phyloP scores from a whole-genome alignment of 92 coral and sea anemone species.

The Paramuricea clavata region DNA sequence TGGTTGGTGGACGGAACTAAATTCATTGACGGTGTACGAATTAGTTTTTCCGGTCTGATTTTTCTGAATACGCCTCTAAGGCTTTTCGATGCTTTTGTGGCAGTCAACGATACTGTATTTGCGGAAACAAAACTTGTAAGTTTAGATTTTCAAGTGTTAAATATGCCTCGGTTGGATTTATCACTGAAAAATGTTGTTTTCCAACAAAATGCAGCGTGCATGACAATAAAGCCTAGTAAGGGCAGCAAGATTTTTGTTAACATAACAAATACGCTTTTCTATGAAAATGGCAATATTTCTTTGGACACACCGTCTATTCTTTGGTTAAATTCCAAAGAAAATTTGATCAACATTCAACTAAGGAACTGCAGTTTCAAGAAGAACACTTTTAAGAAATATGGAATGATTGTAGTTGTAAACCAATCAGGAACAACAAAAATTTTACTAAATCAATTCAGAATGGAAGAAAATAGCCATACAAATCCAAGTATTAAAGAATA shows the following conservation, averaged over 20 bases:
- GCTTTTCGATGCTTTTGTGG: slow-evolving; percentile 30
- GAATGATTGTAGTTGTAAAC: slow-evolving; percentile 27
- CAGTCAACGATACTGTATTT: slow-evolving; percentile 33
- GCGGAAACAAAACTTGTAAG: not conserved
- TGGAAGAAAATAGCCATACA: slow-evolving; percentile 14
- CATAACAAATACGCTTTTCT: slow-evolving; percentile 46
- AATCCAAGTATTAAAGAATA: not conserved
- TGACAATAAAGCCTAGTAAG: not conserved
- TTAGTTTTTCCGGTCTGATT: slow-evolving; percentile 29
- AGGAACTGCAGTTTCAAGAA: slow-evolving; percentile 28
- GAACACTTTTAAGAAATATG: not conserved
- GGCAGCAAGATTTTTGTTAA: not conserved
- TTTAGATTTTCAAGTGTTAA: not conserved
- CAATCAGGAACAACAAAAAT: slow-evolving; percentile 20
- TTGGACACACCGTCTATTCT: not conserved
- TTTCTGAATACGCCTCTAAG: slow-evolving; percentile 38
- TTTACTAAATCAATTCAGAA: not conserved
- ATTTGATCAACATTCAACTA: slow-evolving; percentile 11
- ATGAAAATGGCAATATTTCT: slow-evolving; percentile 18
- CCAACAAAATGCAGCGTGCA: slow-evolving; percentile 34
- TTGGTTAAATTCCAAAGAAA: not conserved
- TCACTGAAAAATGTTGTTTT: slow-evolving; percentile 36
- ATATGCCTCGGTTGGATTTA: slow-evolving; percentile 1
- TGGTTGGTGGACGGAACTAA: slow-evolving; percentile 53
- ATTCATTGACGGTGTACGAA: not conserved